phyloP scores from a whole-genome alignment of 2,888 invertebrate species.

The Entomobrya multifasciata region DNA sequence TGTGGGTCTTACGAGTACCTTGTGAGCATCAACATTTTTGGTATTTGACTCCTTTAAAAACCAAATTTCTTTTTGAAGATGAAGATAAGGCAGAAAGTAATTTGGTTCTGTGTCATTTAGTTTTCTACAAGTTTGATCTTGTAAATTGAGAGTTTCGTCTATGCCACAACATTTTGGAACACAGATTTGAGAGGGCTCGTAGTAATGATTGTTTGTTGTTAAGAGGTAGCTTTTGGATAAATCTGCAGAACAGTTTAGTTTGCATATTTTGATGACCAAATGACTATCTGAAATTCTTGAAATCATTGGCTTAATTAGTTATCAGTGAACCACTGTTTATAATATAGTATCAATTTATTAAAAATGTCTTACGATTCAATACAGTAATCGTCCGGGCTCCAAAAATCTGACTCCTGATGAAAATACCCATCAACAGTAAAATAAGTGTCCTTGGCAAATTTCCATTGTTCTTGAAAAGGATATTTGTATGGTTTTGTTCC shows the following conservation, averaged over 20 bases:
- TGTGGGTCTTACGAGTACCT: no score
- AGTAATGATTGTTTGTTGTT: no score
- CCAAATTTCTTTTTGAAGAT: not conserved
- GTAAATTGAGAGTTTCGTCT: not conserved
- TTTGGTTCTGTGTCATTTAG: constrained; percentile 14
- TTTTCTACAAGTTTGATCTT: not conserved
- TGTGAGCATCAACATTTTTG: no score
- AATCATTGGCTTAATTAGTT: not conserved
- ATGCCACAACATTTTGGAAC: constrained; percentile 9
- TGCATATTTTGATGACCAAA: not conserved
- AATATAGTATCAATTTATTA: not conserved
- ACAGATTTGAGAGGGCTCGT: not conserved
- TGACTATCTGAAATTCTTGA: not conserved
- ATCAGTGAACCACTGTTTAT: no score
- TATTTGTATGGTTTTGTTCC: not conserved
- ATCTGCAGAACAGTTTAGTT: constrained; percentile 9
- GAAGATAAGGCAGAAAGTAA: constrained; percentile 20
- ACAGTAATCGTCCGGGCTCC: not conserved
- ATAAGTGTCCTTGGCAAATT: not conserved
- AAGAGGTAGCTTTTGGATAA: not conserved
- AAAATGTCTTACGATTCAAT: not conserved
- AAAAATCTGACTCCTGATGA: not conserved
- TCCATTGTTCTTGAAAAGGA: constrained; percentile 3
- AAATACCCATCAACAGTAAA: constrained; percentile 7
- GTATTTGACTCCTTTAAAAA: not conserved